Conservation (phyloP, 53 echinoderm and acorn worm species). For the Hippasteria phrygiana region DNA sequence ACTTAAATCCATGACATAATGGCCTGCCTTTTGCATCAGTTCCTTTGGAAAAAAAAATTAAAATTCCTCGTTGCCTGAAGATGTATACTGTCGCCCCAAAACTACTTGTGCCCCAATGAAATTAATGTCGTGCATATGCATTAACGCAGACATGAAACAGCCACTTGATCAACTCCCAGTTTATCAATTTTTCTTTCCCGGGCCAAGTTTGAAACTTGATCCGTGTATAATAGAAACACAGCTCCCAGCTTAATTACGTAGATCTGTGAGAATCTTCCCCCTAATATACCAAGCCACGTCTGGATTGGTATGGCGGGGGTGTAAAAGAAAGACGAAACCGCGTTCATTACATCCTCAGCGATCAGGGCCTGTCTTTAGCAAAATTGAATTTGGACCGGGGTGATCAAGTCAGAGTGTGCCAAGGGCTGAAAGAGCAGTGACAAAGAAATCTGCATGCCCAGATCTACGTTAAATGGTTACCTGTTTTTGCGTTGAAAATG, state of each 20-base stretch:
- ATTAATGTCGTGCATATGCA: background rate
- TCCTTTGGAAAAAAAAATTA: too few species aligned
- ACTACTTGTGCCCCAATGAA: too few species aligned
- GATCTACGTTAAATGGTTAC: background rate
- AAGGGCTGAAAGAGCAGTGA: background rate
- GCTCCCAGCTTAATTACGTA: constrained; percentile 62
- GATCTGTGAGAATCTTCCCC: constrained; percentile 44
- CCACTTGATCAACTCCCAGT: constrained; percentile 1
- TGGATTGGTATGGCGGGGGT: constrained; percentile 13
- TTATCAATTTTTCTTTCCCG: constrained; percentile 47
- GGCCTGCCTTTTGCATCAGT: too few species aligned
- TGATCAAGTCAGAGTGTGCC: constrained; percentile 43
- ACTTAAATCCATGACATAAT: too few species aligned
- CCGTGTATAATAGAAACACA: constrained; percentile 55
- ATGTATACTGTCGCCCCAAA: too few species aligned
- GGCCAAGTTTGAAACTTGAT: constrained; percentile 58
- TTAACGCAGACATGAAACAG: constrained; percentile 42
- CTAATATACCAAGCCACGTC: constrained; percentile 20
- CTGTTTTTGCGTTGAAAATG: background rate
- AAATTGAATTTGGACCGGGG: constrained; percentile 35
- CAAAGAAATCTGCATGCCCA: background rate
- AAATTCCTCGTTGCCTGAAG: too few species aligned
- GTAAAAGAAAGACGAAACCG: constrained; percentile 52
- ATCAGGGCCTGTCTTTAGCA: constrained; percentile 39
- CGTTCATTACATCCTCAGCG: constrained; percentile 45